Percentiles rank a stretch among this genome's conserved stretches.
Conservation (phyloP, 2,888 invertebrate species). For the Lypha dubia region DNA sequence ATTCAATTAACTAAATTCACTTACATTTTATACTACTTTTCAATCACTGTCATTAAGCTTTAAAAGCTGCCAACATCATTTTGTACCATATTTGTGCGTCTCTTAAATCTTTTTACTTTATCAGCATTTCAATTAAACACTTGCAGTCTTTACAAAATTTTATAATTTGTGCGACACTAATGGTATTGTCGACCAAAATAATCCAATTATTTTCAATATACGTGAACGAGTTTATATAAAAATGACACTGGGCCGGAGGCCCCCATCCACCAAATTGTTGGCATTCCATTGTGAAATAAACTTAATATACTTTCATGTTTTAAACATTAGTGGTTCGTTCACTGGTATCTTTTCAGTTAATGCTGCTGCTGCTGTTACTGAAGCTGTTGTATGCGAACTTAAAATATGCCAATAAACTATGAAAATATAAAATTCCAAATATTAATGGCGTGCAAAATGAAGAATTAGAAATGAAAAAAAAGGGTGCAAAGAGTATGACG, state of each 20-base stretch:
- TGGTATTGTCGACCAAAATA: slow-evolving; percentile 32
- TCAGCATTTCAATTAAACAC: slow-evolving; percentile 24
- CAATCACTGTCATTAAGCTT: neutral
- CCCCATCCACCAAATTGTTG: slow-evolving; percentile 36
- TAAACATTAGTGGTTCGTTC: neutral
- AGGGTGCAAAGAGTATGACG: slow-evolving; percentile 9
- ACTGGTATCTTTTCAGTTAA: slow-evolving; percentile 48
- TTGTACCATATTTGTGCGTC: neutral
- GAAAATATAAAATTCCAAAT: slow-evolving; percentile 56
- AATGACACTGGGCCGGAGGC: neutral
- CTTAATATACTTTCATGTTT: slow-evolving; percentile 8
- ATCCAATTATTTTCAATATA: slow-evolving; percentile 42
- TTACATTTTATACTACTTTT: neutral
- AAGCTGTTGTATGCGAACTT: slow-evolving; percentile 8
- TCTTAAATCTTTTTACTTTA: neutral
- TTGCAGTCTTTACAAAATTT: slow-evolving; percentile 34
- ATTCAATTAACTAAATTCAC: neutral
- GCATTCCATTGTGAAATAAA: slow-evolving; percentile 31
- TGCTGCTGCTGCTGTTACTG: too few relatives aligned
- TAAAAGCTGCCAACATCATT: neutral
- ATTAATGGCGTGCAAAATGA: slow-evolving; percentile 62
- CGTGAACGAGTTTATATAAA: neutral
- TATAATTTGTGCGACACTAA: slow-evolving; percentile 44
- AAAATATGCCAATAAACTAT: slow-evolving; percentile 58
- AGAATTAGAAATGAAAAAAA: slow-evolving; percentile 36